Evolutionary conservation across 2,113 vertebrate genomes (phyloP).

Genomic region (Archilochus colubris): DNA sequence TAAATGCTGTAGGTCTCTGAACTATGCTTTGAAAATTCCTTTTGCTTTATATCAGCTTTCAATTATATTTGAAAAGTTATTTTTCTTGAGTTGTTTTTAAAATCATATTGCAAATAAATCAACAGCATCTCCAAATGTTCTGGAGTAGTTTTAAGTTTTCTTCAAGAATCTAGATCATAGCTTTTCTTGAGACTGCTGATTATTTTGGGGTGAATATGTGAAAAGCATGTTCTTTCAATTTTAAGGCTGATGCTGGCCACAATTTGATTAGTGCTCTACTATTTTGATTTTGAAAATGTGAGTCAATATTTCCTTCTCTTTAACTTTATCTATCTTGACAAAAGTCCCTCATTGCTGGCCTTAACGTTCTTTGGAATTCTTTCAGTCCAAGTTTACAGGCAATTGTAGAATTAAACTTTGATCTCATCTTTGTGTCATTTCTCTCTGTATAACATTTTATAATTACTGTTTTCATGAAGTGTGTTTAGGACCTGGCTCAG

Average conservation of each 20-base stretch:
- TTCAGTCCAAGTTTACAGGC: background rate
- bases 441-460: background rate
- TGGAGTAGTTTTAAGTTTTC: background rate
- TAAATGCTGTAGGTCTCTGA: background rate
- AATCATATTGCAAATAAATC: background rate
- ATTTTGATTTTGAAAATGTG: background rate
- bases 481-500: slow-evolving; percentile 17
- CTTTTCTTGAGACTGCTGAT: background rate
- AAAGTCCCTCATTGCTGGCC: background rate
- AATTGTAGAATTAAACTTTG: slow-evolving; percentile 40
- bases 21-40: background rate
- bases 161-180: background rate
- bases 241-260: background rate
- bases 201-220: background rate
- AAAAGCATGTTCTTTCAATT: background rate
- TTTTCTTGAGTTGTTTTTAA: background rate
- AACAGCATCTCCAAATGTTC: background rate
- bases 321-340: background rate
- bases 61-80: background rate
- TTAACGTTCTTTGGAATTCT: background rate
- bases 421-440: background rate
- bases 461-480: background rate
- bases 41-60: background rate
- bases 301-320: background rate
- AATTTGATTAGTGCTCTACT: background rate